Evolutionary conservation across 2,888 invertebrate species (phyloP), one percentile per base, ranked within the genome.

Genomic region (Coelinius sp.): DNA sequence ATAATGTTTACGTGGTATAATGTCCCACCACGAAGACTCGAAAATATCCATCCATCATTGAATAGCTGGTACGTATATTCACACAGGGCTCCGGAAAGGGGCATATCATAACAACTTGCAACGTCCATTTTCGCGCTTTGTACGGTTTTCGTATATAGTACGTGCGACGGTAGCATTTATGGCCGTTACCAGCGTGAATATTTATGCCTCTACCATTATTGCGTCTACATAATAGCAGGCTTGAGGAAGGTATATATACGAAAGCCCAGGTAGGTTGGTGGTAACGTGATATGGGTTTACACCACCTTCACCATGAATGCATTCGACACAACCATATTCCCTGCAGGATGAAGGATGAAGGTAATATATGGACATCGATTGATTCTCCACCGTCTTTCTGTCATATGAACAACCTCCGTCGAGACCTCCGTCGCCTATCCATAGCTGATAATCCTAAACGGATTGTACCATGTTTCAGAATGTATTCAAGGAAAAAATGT

Each of bases 181-280:
- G 83, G 80, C 80, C 83, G 82, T 79, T 77, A 80, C 81, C 80
- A 80, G 83, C 82, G 83, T 84, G 86, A 86, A 86, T 86, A 86
- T 86, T 86, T 86, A 86, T 86, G 85, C 83, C 77, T 77, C 77
- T 78, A 82, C 83, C 85, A 84, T 86, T 85, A 85, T 84, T 83
- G 83, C n/a, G n/a, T 85, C 83, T 82, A 83, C 83, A 83, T 85
- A 86, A 86, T 86, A 83, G 82, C 79, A 76, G 80, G 78, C 79
- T 81, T 76, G 52, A 41, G 14, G 63, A 22, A 35, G 44, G 65
- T 56, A 70, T 70, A 70, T 70, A 71, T 66, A 22, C 46, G 31
- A 22, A 66, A 66, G 35, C 46, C 66, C 66, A 66, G 59, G 66
- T 67, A 62, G 66, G 52, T 62, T 53, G 63, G 27, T 44, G 44